Conservation (phyloP, 2,888 invertebrate species). For the Phaedon cochleariae region DNA sequence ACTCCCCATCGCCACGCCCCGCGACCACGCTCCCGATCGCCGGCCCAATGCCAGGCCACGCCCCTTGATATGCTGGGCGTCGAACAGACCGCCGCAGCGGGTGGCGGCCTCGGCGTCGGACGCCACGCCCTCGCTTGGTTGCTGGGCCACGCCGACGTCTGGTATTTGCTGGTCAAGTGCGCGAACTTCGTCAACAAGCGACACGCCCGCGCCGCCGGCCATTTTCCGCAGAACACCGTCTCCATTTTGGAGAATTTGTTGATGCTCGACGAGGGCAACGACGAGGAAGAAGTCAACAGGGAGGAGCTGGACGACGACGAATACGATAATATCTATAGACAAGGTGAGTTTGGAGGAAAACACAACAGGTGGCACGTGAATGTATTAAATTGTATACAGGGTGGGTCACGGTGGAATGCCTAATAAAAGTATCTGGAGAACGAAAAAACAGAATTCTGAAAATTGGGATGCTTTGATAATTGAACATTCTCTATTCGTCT, state of each 20-base stretch:
- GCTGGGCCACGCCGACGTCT: slow-evolving; percentile 69
- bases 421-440: no score
- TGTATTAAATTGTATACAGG: no score
- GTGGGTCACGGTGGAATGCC: no score
- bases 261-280: slow-evolving; percentile 60
- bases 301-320: slow-evolving; percentile 23
- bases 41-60: no score
- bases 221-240: slow-evolving; percentile 54
- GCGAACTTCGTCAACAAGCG: slow-evolving; percentile 65
- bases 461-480: no score
- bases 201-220: slow-evolving; percentile 17
- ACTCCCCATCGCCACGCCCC: no score
- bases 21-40: no score
- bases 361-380: no score
- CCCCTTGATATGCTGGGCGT: slow-evolving; percentile 53
- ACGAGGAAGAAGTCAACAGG: slow-evolving; percentile 38
- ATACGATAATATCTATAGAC: slow-evolving; percentile 1
- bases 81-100: slow-evolving; percentile 36
- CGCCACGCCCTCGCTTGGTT: slow-evolving; percentile 67
- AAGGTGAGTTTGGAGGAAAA: slow-evolving; percentile 16
- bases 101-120: slow-evolving; percentile 52
- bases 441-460: no score
- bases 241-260: slow-evolving; percentile 75
- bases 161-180: slow-evolving; percentile 71
- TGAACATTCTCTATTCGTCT: no score